Evolutionary conservation across 2,888 invertebrate species (phyloP), one percentile per base, ranked within the genome.

Genomic region (Thera obeliscata): DNA sequence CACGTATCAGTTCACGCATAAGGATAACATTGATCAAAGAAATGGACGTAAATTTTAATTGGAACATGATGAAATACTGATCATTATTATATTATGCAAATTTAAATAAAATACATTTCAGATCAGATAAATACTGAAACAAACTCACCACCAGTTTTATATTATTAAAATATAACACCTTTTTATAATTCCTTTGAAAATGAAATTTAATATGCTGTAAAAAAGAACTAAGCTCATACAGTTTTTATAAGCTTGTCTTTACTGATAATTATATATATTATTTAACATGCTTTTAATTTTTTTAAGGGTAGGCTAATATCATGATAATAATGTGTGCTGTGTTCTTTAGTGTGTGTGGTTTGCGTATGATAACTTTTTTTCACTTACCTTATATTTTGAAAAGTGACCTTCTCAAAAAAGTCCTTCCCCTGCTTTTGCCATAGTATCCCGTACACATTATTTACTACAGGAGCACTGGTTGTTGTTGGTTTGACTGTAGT

Each of bases 351-450:
- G 43, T 9, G 7, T 46, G 5, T 41, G 1, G 2, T 8, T 9
- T 9, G 43, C 9, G 9, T 9, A 9, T 46, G 9, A 41, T 7
- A 4, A 41, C 41, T 41, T 41, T 2, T 46, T 9, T 46, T 33
- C n/a, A 61, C 79, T 84, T 74, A 94, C 94, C 93, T 94, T 81
- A 89, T 83, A 82, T 94, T 94, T 41, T 89, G 84, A 87, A 90
- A 91, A 61, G 89, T 84, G 43, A 94, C 82, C 70, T 90, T 88
- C 67, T 91, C 88, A 70, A 82, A 81, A 76, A 89, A 87, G 62
- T 89, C 86, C 71, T 90, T 92, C 57, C 93, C 94, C 78, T 94
- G 91, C 76, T 94, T 94, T 79, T 85, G 91, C 94, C 94, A 94
- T 50, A 83, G 77, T 71, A 94, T 81, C 52, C 94, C 94, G 76